Evolutionary conservation across 2,888 invertebrate genomes (phyloP), one percentile per base, ranked within the genome.

Genomic region (Athrips mouffetella): DNA sequence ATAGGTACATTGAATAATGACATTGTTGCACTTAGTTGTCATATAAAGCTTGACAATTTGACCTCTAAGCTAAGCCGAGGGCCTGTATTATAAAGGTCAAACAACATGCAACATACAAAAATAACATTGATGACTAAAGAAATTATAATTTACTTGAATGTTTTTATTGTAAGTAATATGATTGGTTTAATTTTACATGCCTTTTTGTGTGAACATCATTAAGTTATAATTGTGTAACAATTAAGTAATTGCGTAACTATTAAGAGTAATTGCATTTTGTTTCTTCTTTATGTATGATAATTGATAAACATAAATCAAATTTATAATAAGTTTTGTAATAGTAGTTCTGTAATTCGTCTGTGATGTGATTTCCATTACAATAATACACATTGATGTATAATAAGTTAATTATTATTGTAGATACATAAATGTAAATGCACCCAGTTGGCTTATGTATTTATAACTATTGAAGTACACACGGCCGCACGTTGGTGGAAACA

Each of bases 331-430:
- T 18, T 5, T 15, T 35, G 35, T n/a, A 25, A 15, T 25, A 16
- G 15, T 29, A 29, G 27, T 25, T 42, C 15, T 29, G 16, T 40
- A 47, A 47, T 25, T 41, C 21, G 31, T 41, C 47, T 47, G 47
- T 47, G 47, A 47, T 47, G 23, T 47, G 23, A 41, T 47, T 47
- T 47, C 33, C 16, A 23, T 29, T 47, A 47, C 41, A 31, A 31
- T 47, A 46, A 46, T 33, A 25, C 11, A 31, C 15, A 16, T n/a
- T 37, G 2, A 37, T 37, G 10, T 21, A 37, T 21, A 20, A 8
- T 20, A 20, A 18, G 31, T 11, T 31, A 31, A 15, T 15, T 31
- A 31, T n/a, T 18, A 37, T 37, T 37, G 37, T 37, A 37, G 37
- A 37, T 20, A 37, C 37, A 18, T 37, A 20, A n/a, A n/a, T 16